Percentiles rank a stretch among this genome's conserved stretches.
phyloP scores from a whole-genome alignment of 2,113 vertebrate genomes.

The Eulacestoma nigropectus region DNA sequence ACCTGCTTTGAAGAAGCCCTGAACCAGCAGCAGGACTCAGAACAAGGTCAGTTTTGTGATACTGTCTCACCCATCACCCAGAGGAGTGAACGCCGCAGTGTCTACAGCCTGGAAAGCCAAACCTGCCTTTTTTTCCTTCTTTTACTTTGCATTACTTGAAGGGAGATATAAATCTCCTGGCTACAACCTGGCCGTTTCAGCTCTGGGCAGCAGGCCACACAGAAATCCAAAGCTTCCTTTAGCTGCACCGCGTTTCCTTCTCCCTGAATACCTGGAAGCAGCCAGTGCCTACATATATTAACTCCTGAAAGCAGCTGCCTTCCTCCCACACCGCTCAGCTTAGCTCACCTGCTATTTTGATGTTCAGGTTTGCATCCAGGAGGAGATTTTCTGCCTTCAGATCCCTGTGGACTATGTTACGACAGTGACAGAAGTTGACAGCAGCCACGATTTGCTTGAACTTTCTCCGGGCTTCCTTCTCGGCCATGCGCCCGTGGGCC shows the following conservation, averaged over 20 bases:
- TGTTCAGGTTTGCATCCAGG: slow-evolving; percentile 92
- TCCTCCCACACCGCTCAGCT: not conserved
- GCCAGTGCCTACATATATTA: not conserved
- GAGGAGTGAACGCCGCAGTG: rapidly evolving
- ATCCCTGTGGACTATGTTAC: slow-evolving; percentile 95
- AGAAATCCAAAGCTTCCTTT: slow-evolving; percentile 47
- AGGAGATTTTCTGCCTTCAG: slow-evolving; percentile 97
- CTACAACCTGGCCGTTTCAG: not conserved
- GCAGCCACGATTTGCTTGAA: slow-evolving; percentile 98
- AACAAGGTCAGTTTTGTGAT: not conserved
- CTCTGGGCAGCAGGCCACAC: slow-evolving; percentile 32
- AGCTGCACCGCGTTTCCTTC: not conserved
- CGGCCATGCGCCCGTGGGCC: slow-evolving; percentile 96
- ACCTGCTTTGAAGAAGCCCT: not conserved
- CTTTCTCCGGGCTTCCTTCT: slow-evolving; percentile 95
- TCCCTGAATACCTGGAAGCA: slow-evolving; percentile 34
- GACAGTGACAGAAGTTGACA: slow-evolving; percentile 96
- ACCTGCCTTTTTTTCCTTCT: not conserved
- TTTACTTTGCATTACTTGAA: not conserved
- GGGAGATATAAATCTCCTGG: not conserved
- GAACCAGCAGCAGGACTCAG: not conserved
- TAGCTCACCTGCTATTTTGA: slow-evolving; percentile 87
- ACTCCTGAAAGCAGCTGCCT: slow-evolving; percentile 2
- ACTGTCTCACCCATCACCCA: not conserved
- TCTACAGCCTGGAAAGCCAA: not conserved